phyloP scores from a whole-genome alignment of 2,888 invertebrate species.

The Drosophila testacea region DNA sequence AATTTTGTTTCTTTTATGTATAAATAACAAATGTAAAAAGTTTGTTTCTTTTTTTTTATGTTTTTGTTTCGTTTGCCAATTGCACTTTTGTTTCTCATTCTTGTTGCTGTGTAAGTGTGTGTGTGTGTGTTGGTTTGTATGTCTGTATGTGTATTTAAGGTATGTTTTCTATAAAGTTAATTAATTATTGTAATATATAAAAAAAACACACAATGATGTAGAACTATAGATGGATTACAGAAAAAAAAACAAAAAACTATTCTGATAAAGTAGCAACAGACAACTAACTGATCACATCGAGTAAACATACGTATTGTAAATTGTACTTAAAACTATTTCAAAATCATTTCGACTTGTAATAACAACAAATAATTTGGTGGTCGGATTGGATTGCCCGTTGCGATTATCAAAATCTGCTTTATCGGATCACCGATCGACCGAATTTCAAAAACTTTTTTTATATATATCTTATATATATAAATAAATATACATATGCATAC shows the following conservation, averaged over 20 bases:
- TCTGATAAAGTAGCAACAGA: conserved; percentile 66
- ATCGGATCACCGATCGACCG: conserved; percentile 32
- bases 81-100: conserved; percentile 63
- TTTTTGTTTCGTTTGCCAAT: conserved; percentile 58
- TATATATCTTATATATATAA: conserved; percentile 1
- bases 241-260: conserved; percentile 27
- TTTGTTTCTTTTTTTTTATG: conserved; percentile 28
- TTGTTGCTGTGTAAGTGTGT: conserved; percentile 37
- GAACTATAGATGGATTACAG: conserved; percentile 29
- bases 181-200: conserved; percentile 27
- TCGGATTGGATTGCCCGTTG: conserved; percentile 40
- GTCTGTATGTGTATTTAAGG: conserved; percentile 36
- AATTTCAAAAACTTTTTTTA: conserved; percentile 17
- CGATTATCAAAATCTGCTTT: conserved; percentile 55
- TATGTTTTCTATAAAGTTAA: conserved; percentile 35
- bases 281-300: conserved; percentile 71
- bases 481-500: conserved; percentile 6
- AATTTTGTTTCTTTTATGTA: conserved; percentile 40
- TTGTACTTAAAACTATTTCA: conserved; percentile 65
- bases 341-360: conserved; percentile 54
- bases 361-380: conserved; percentile 71
- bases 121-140: conserved; percentile 21
- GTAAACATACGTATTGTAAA: conserved; percentile 53
- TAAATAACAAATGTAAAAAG: conserved; percentile 68
- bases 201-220: conserved; percentile 31